Conservation (phyloP, 2,888 invertebrate genomes). For the Nysson spinosus region DNA sequence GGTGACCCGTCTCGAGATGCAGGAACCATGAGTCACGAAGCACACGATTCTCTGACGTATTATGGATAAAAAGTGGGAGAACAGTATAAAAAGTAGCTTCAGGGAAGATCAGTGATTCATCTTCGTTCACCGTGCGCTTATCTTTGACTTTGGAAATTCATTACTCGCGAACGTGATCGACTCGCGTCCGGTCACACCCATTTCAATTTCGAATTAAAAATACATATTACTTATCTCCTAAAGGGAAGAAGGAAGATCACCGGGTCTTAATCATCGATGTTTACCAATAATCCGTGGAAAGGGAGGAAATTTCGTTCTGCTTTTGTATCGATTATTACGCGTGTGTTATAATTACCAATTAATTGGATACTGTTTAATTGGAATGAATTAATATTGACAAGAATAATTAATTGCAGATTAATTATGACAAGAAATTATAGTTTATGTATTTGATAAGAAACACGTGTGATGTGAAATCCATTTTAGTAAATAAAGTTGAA, state of each 20-base stretch:
- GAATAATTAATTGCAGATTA: too few relatives aligned
- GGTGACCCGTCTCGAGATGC: conserved; percentile 28
- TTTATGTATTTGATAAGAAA: too few relatives aligned
- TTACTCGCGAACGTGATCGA: conserved; percentile 2
- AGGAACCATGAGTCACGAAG: conserved; percentile 42
- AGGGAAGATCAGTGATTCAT: conserved; percentile 44
- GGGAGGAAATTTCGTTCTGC: too few relatives aligned
- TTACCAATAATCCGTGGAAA: conserved; percentile 7
- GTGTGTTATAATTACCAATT: too few relatives aligned
- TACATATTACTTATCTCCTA: background rate
- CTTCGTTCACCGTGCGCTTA: conserved; percentile 7
- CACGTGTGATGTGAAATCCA: too few relatives aligned
- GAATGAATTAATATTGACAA: too few relatives aligned
- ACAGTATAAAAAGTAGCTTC: conserved; percentile 3
- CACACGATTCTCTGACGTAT: conserved; percentile 8
- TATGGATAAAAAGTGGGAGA: background rate
- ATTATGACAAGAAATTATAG: too few relatives aligned
- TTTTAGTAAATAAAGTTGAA: too few relatives aligned
- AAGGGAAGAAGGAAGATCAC: background rate
- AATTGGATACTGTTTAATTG: too few relatives aligned
- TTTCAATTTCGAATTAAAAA: background rate
- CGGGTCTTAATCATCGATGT: background rate
- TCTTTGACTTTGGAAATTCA: conserved; percentile 17
- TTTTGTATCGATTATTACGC: too few relatives aligned
- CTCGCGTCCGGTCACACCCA: background rate